Conservation (phyloP, 2,797 vertebrate species). For the Enteromius anoplus region DNA sequence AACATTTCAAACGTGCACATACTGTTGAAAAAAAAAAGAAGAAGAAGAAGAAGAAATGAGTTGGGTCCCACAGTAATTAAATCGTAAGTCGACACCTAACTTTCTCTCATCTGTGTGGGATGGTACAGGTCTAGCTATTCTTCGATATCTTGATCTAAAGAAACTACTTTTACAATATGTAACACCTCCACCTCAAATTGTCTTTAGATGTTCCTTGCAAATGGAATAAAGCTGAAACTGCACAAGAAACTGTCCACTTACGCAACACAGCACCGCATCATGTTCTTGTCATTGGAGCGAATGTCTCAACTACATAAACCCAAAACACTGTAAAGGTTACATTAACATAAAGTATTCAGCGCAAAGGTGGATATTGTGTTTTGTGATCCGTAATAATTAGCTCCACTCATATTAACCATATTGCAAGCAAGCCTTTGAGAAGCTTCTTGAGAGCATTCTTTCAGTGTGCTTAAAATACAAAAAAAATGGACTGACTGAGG, state of each 20-base stretch:
- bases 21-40: not conserved
- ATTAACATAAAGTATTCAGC: conserved; percentile 73
- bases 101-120: conserved; percentile 27
- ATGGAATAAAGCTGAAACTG: conserved; percentile 13
- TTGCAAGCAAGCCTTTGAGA: conserved; percentile 50
- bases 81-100: conserved; percentile 12
- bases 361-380: conserved; percentile 60
- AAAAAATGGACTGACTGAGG: conserved; percentile 3
- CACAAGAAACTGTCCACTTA: conserved; percentile 7
- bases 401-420: conserved; percentile 72
- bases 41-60: not conserved
- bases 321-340: conserved; percentile 71
- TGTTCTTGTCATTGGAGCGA: conserved; percentile 36
- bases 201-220: not conserved
- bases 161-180: conserved; percentile 8
- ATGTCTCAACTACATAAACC: conserved; percentile 65
- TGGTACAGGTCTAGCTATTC: not conserved
- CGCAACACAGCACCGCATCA: conserved; percentile 25
- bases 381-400: conserved; percentile 76
- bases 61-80: conserved; percentile 4
- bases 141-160: conserved; percentile 10
- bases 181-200: conserved; percentile 1
- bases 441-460: conserved; percentile 51
- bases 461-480: conserved; percentile 45
- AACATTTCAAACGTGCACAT: conserved; percentile 33